These are phyloP conservation scores for Macrostomum lignano DNA, from an alignment of 1,140 invertebrate genomes.

Conservation along the genomic window DNA sequence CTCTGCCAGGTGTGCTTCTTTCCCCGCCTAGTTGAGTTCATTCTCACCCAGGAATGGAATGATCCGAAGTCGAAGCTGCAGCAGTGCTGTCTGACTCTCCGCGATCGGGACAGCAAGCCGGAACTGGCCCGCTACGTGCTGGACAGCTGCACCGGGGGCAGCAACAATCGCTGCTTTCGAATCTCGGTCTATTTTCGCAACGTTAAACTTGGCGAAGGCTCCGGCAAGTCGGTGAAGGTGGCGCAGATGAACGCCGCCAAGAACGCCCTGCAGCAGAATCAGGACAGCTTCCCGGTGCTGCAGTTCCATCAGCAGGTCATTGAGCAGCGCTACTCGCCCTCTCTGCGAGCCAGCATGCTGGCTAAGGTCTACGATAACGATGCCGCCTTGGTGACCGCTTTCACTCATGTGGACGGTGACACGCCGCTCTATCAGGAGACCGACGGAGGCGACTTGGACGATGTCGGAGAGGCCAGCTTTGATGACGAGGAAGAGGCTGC, in stretches of 20 bases:
- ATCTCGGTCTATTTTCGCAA: constrained; percentile 86
- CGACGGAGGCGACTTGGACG: too few species aligned
- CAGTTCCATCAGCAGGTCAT: too few species aligned
- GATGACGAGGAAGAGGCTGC: too few species aligned
- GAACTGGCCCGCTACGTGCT: constrained; percentile 80
- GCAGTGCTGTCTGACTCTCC: constrained; percentile 81
- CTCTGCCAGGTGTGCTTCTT: constrained; percentile 90
- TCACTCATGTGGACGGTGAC: too few species aligned
- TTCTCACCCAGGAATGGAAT: constrained; percentile 96
- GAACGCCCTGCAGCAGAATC: constrained; percentile 40
- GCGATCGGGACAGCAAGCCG: constrained; percentile 72
- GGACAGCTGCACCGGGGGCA: constrained; percentile 46
- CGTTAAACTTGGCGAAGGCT: constrained; percentile 52
- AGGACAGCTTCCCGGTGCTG: constrained; percentile 13
- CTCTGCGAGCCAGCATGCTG: too few species aligned
- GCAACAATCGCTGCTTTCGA: constrained; percentile 72
- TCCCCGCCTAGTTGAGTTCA: constrained; percentile 59
- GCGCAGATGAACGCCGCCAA: constrained; percentile 90
- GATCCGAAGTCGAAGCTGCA: constrained; percentile 97
- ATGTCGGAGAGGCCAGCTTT: too few species aligned
- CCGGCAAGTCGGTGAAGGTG: constrained; percentile 75
- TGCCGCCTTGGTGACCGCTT: too few species aligned
- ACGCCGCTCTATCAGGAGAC: too few species aligned
- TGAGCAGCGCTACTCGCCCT: too few species aligned
- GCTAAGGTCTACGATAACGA: too few species aligned